Evolutionary conservation across 2,888 invertebrate species (phyloP).

Genomic region (Lasioglossum pauxillum): DNA sequence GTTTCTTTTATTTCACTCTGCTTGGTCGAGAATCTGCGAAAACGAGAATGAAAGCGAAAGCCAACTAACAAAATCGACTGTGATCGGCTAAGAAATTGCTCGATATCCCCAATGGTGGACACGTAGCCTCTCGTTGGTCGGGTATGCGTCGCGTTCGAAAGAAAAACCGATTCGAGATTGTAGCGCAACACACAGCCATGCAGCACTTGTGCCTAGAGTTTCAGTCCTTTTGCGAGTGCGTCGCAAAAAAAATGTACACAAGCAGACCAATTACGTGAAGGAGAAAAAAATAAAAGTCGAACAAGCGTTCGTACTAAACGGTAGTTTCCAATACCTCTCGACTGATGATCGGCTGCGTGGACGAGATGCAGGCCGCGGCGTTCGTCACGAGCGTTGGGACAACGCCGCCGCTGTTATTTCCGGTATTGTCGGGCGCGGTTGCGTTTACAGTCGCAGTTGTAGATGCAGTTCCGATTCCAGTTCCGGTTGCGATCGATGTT

Average conservation of each 20-base stretch:
- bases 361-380: conserved; percentile 77
- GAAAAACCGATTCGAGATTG: conserved; percentile 47
- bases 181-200: conserved; percentile 76
- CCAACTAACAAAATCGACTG: neutral
- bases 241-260: conserved; percentile 43
- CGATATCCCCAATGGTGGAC: conserved; percentile 49
- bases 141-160: conserved; percentile 32
- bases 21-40: neutral
- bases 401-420: conserved; percentile 75
- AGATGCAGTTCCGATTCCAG: neutral
- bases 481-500: conserved; percentile 40
- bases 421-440: conserved; percentile 72
- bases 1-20: neutral
- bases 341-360: conserved; percentile 83
- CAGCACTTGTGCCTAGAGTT: conserved; percentile 76
- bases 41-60: neutral
- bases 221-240: conserved; percentile 43
- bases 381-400: conserved; percentile 82
- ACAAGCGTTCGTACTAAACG: conserved; percentile 84
- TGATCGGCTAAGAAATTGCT: neutral
- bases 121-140: conserved; percentile 43
- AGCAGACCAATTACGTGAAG: conserved; percentile 62
- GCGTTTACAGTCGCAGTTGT: conserved; percentile 65
- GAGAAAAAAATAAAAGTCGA: conserved; percentile 48
- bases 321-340: conserved; percentile 90